Evolutionary conservation across 2,888 invertebrate genomes (phyloP).

Genomic region (Cyclophora albipunctata): DNA sequence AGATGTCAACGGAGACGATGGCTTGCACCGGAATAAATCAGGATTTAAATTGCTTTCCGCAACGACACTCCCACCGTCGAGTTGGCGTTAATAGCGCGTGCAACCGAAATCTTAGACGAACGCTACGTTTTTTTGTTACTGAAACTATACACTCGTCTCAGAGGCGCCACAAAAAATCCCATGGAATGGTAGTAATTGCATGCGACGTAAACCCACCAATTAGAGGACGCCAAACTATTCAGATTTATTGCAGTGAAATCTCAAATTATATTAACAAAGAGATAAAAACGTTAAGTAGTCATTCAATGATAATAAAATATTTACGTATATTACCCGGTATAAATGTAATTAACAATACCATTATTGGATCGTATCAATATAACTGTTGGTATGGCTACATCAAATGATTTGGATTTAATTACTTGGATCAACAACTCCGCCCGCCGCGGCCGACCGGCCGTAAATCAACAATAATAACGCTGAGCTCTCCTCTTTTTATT

Average conservation of each 20-base stretch:
- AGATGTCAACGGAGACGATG: slow-evolving; percentile 58
- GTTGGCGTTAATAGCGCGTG: slow-evolving; percentile 71
- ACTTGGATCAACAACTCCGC: slow-evolving; percentile 54
- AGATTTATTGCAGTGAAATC: slow-evolving; percentile 30
- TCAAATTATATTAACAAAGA: slow-evolving; percentile 37
- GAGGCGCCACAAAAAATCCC: slow-evolving; percentile 51
- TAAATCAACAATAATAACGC: slow-evolving; percentile 64
- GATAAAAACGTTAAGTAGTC: slow-evolving; percentile 32
- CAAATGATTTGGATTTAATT: slow-evolving; percentile 64
- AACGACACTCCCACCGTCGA: slow-evolving; percentile 66
- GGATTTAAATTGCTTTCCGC: slow-evolving; percentile 67
- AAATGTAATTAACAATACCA: slow-evolving; percentile 49
- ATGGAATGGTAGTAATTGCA: slow-evolving; percentile 39
- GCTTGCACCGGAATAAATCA: slow-evolving; percentile 62
- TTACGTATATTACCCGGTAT: slow-evolving; percentile 35
- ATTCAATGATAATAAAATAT: slow-evolving; percentile 37
- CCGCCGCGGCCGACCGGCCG: slow-evolving; percentile 47
- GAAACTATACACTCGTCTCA: slow-evolving; percentile 49
- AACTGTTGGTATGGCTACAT: slow-evolving; percentile 47
- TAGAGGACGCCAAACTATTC: slow-evolving; percentile 36
- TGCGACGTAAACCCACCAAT: slow-evolving; percentile 40
- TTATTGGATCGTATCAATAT: slow-evolving; percentile 52
- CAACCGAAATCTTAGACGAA: slow-evolving; percentile 64
- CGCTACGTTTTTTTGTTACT: slow-evolving; percentile 58
- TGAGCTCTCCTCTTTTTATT: slow-evolving; percentile 48